Conservation (phyloP, 2,113 vertebrate species). For the Melanotaenia duboulayi region DNA sequence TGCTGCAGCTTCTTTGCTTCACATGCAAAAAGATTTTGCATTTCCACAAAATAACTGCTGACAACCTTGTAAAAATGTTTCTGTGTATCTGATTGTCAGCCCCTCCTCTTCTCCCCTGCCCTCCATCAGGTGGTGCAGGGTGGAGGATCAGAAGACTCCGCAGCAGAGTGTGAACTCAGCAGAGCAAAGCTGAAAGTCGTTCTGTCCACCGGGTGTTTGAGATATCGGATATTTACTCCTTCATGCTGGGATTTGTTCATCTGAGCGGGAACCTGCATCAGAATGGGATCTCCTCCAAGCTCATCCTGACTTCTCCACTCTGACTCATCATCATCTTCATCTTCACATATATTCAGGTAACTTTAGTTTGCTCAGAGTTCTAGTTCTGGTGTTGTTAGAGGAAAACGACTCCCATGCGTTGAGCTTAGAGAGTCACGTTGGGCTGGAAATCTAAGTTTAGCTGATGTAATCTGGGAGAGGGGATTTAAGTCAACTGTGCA, state of each 20-base stretch:
- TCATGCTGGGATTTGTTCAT: not conserved
- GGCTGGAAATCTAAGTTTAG: conserved; percentile 58
- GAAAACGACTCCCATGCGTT: not conserved
- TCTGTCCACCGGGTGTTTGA: not conserved
- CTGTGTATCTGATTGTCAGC: too few relatives aligned
- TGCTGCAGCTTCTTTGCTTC: too few relatives aligned
- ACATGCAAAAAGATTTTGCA: too few relatives aligned
- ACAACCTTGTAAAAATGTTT: too few relatives aligned
- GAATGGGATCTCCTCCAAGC: conserved; percentile 24
- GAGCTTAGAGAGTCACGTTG: conserved; percentile 16
- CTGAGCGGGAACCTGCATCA: not conserved
- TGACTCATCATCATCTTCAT: conserved; percentile 20
- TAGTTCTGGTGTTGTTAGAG: not conserved
- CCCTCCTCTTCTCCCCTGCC: conserved; percentile 1
- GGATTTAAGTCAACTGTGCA: conserved; percentile 61
- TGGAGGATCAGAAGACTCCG: conserved; percentile 1
- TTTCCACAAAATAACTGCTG: too few relatives aligned
- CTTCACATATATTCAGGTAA: conserved; percentile 54
- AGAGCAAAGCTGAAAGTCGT: not conserved
- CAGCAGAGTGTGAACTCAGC: not conserved
- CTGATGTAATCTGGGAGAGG: conserved; percentile 49
- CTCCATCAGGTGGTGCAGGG: not conserved
- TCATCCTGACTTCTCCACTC: conserved; percentile 17
- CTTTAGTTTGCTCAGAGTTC: not conserved
- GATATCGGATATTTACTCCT: not conserved